Evolutionary conservation across 2,888 invertebrate species (phyloP).

Genomic region (Scaptodrosophila latifasciaeformis): DNA sequence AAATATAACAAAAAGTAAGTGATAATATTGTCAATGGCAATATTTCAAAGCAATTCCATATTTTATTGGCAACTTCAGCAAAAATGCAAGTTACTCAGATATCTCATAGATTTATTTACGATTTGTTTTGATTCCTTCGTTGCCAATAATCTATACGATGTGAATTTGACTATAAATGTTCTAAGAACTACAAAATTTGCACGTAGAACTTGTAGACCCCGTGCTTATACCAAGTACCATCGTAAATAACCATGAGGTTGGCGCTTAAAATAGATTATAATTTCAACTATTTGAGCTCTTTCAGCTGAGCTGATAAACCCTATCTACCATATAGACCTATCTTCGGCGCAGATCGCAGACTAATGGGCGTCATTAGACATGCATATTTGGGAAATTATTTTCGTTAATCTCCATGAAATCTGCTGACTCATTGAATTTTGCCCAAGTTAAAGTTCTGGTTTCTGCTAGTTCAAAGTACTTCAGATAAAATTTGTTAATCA

Average conservation of each 20-base stretch:
- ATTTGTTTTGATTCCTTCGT: slow-evolving; percentile 52
- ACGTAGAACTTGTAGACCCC: neutral
- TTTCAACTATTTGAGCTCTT: too few species aligned
- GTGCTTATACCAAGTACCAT: neutral
- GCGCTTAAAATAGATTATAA: too few species aligned
- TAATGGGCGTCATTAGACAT: too few species aligned
- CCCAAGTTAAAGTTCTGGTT: too few species aligned
- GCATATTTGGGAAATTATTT: too few species aligned
- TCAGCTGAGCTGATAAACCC: neutral
- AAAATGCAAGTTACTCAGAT: neutral
- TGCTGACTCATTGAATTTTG: too few species aligned
- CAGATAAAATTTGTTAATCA: too few species aligned
- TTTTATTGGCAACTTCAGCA: neutral
- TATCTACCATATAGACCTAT: neutral
- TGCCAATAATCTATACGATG: too few species aligned
- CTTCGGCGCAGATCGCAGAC: neutral
- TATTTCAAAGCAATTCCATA: slow-evolving; percentile 37
- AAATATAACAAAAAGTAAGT: neutral
- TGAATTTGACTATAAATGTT: slow-evolving; percentile 42
- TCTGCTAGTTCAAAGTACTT: too few species aligned
- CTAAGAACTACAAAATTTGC: neutral
- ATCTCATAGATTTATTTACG: slow-evolving; percentile 50
- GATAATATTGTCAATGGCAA: too few species aligned
- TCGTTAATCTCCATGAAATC: too few species aligned
- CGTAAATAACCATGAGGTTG: slow-evolving; percentile 31